Conservation (phyloP, 2,797 vertebrate species). For the Sebastes hubbsi region DNA sequence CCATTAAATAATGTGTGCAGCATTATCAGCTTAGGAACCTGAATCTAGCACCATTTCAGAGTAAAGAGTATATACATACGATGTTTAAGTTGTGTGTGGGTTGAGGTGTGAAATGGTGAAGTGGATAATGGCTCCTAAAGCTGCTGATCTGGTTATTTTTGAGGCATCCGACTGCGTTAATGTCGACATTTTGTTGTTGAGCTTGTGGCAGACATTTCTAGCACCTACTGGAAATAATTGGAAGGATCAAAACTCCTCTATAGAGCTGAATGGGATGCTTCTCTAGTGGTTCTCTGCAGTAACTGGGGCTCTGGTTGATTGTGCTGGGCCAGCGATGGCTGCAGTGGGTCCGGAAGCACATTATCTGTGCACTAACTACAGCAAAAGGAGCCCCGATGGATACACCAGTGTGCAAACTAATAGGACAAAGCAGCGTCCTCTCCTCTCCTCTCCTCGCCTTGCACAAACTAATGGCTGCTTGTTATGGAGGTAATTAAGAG, state of each 20-base stretch:
- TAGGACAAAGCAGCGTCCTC: neutral
- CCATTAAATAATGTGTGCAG: neutral
- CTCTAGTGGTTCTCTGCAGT: neutral
- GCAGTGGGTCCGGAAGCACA: constrained; percentile 1
- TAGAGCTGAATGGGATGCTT: neutral
- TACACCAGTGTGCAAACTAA: neutral
- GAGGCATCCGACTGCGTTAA: neutral
- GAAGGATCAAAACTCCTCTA: neutral
- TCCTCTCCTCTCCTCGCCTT: neutral
- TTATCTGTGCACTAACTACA: constrained; percentile 11
- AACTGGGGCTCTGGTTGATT: neutral
- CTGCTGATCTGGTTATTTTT: neutral
- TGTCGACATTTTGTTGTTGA: neutral
- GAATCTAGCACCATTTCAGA: no score
- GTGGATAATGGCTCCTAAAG: neutral
- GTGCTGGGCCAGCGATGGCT: neutral
- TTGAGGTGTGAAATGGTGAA: neutral
- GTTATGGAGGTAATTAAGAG: constrained; percentile 19
- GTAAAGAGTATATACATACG: no score
- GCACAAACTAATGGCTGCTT: constrained; percentile 17
- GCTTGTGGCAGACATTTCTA: neutral
- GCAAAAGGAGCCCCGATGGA: constrained; percentile 20
- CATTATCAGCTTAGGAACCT: neutral
- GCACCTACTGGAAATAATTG: neutral
- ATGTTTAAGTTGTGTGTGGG: neutral